Base-by-base conservation (phyloP, 2,888 invertebrate species). In the Tribolium freemani region DNA sequence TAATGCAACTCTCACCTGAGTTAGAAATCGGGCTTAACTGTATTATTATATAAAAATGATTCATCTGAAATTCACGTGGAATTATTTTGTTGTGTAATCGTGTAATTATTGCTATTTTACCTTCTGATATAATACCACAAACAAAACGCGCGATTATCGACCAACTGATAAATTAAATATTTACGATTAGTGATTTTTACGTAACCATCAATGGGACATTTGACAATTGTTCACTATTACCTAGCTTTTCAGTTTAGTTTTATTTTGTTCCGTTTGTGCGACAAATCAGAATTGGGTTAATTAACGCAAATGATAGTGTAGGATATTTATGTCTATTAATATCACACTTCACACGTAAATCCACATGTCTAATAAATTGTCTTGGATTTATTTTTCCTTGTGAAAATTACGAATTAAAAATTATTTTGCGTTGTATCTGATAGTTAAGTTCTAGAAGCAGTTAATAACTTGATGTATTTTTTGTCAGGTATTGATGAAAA, bases 41-140 rank as follows among this genome's bases (percentile, higher is more conserved):
- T 5, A 38, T 46, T 48, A 61, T 71, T 71, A 71, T 58, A 50
- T 71, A 71, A 71, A 71, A 66, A 58, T 66, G 71, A 71, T 66
- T 71, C 71, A 71, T 66, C 66, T 66, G 46, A 51, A 70, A 56
- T 51, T 31, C 31, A 30, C 48, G 53, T 45, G 53, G 44, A 66
- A 68, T 53, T 58, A 60, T 21, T 21, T 10, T 51, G 51, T 63
- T 64, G 64, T 51, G 53, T 54, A 64, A 64, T 44, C 21, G 8
- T n/a, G 38, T 8, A 38, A 38, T 38, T 38, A 38, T 38, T 38
- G n/a, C 38, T n/a, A 38, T 38, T 38, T 38, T 38, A 38, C 38
- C 38, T 6, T 38, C 38, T 38, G 38, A 38, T 38, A 38, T 38
- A 38, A 38, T 38, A 38, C 38, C n/a, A 38, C 38, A 38, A 38